Percentiles rank a stretch among this genome's conserved stretches.
Conservation (phyloP, 2,888 invertebrate species). For the Eupithecia insigniata region DNA sequence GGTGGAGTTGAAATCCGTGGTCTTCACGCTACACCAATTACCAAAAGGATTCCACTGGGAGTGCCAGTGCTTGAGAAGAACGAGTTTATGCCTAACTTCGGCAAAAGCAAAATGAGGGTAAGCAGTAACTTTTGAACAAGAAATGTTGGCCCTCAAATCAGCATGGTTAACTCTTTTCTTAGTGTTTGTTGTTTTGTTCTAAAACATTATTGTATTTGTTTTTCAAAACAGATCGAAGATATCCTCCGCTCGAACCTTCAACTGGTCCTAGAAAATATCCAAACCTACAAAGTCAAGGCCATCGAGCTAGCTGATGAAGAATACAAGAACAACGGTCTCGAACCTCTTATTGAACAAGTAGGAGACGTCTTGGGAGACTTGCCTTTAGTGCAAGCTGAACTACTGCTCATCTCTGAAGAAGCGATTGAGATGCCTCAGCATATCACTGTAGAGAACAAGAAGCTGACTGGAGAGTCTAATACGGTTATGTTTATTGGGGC, state of each 20-base stretch:
- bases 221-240: constrained; percentile 66
- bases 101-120: constrained; percentile 73
- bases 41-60: constrained; percentile 86
- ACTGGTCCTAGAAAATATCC: constrained; percentile 88
- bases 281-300: constrained; percentile 85
- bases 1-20: constrained; percentile 92
- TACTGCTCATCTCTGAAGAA: constrained; percentile 83
- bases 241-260: constrained; percentile 87
- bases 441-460: constrained; percentile 86
- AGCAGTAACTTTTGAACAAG: background rate
- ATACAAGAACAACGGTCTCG: constrained; percentile 75
- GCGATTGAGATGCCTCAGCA: constrained; percentile 74
- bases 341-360: constrained; percentile 82
- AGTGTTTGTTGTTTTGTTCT: background rate
- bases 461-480: constrained; percentile 81
- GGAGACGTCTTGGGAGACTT: constrained; percentile 86
- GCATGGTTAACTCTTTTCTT: too few relatives aligned
- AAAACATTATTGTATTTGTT: background rate
- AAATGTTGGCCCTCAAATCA: background rate
- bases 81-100: constrained; percentile 87
- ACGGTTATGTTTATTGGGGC: constrained; percentile 81
- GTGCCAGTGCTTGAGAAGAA: constrained; percentile 91
- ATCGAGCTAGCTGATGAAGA: constrained; percentile 82
- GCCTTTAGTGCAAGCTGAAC: constrained; percentile 88
- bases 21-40: constrained; percentile 89